These are phyloP conservation scores for Campylorhamphus procurvoides DNA, from an alignment of 2,113 vertebrate species.

Conservation along the genomic window DNA sequence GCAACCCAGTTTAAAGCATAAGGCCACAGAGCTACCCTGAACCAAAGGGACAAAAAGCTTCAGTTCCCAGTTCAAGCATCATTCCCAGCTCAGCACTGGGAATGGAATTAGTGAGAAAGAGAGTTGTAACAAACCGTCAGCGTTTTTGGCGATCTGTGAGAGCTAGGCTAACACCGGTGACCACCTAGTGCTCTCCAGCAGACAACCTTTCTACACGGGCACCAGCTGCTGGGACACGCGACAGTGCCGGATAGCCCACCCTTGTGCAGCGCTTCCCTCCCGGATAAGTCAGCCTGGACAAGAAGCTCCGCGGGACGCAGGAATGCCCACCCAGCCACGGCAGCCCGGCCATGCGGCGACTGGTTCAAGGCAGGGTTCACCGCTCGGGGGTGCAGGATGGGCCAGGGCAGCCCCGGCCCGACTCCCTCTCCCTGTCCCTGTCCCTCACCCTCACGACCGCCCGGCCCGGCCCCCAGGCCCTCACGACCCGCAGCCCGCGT, in stretches of 20 bases:
- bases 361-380: not conserved
- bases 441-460: not conserved
- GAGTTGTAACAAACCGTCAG: not conserved
- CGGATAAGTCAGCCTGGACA: accelerated
- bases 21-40: not conserved
- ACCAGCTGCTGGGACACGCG: not conserved
- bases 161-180: not conserved
- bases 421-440: not conserved
- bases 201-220: not conserved
- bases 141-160: not conserved
- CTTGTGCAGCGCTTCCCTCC: not conserved
- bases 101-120: not conserved
- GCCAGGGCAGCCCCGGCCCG: accelerated
- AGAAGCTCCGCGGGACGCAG: not conserved
- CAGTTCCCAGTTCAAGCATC: not conserved
- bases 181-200: not conserved
- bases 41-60: not conserved
- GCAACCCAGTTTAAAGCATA: not conserved
- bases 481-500: accelerated
- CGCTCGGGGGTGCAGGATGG: not conserved
- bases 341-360: not conserved
- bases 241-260: accelerated
- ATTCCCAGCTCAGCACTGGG: not conserved
- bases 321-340: no score
- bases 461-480: accelerated